Conservation (phyloP, 1,140 invertebrate genomes). For the Drosophila mayri region DNA sequence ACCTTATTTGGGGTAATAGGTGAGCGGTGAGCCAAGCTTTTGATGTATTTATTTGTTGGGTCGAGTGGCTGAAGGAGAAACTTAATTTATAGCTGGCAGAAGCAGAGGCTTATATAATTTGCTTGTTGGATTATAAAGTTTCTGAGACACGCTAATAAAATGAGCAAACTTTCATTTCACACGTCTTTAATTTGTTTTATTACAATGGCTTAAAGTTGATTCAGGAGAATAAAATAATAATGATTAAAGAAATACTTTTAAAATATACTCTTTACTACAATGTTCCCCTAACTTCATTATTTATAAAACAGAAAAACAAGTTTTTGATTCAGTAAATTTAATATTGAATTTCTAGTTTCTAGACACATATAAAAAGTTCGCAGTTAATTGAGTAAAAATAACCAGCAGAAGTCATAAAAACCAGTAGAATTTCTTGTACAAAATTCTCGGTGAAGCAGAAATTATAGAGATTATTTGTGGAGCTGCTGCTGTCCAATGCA, state of each 20-base stretch:
- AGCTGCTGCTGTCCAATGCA: conserved; percentile 30
- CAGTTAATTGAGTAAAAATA: conserved; percentile 23
- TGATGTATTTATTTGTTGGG: conserved; percentile 57
- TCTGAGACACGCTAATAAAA: conserved; percentile 11
- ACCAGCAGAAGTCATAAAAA: conserved; percentile 38
- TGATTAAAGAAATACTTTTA: not conserved
- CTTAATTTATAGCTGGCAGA: conserved; percentile 33
- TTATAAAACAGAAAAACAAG: not conserved
- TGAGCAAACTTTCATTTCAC: not conserved
- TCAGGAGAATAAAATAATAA: not conserved
- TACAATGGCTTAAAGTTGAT: not conserved
- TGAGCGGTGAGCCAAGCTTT: conserved; percentile 43
- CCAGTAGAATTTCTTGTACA: not conserved
- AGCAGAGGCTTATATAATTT: conserved; percentile 16
- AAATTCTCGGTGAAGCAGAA: conserved; percentile 39
- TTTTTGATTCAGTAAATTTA: not conserved
- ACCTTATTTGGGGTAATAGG: conserved; percentile 17
- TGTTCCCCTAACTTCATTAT: not conserved
- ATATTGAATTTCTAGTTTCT: not conserved
- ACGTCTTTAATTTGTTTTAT: conserved; percentile 20
- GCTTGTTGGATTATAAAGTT: conserved; percentile 9
- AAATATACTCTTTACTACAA: no score
- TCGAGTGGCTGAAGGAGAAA: conserved; percentile 13
- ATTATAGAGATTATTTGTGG: conserved; percentile 62
- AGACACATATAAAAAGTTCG: not conserved